phyloP scores from a whole-genome alignment of 2,113 vertebrate genomes.

The Pituophis catenifer region DNA sequence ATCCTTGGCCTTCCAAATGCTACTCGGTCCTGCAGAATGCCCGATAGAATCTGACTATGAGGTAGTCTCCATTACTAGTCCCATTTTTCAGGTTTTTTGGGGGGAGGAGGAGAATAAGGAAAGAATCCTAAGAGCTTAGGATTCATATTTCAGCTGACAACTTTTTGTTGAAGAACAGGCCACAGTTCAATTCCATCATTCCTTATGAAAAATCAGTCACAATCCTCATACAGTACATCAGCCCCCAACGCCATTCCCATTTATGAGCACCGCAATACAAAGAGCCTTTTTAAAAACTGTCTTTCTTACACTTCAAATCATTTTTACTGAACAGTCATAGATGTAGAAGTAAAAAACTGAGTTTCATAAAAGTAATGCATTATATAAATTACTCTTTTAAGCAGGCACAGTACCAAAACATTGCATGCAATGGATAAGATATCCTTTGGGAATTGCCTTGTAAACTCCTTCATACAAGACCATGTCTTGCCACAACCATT shows the following conservation, averaged over 20 bases:
- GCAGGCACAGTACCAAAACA: neutral
- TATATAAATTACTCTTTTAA: neutral
- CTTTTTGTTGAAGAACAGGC: neutral
- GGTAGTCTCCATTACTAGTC: neutral
- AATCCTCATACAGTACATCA: neutral
- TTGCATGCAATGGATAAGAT: neutral
- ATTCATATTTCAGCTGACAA: neutral
- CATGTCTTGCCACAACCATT: neutral
- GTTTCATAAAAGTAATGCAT: slow-evolving; percentile 37
- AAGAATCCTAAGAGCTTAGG: neutral
- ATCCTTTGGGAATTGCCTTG: neutral
- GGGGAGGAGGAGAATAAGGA: no score
- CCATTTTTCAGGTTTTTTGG: neutral
- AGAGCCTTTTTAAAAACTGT: neutral
- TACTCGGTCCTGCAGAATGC: neutral
- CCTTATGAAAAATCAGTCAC: neutral
- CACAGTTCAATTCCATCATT: neutral
- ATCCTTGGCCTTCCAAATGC: neutral
- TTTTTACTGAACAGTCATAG: slow-evolving; percentile 6
- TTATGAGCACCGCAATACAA: neutral
- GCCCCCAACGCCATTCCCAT: neutral
- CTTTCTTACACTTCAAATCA: neutral
- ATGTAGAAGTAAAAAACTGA: neutral
- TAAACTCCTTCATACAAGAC: neutral
- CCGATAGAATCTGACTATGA: neutral